Base-by-base conservation (phyloP, 2,797 vertebrate genomes). In the Gila robusta region DNA sequence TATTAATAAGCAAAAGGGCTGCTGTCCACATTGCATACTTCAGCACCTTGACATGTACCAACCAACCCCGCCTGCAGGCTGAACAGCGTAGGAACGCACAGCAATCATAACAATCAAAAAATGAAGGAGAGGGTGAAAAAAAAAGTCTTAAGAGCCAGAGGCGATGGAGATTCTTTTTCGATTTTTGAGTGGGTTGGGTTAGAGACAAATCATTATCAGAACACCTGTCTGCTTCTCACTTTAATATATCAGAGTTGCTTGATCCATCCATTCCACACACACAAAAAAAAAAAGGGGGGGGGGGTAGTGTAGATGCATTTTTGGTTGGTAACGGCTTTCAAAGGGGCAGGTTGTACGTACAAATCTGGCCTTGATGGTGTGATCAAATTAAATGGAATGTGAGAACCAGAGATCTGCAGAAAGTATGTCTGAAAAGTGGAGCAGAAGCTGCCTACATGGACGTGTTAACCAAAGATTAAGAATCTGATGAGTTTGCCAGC, bases 61-160 rank as follows among this genome's bases (percentile, higher is more conserved):
- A 95, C 95, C 93, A 91, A 94, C 93, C 94, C 93, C 92, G 94
- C 93, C 94, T 94, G 92, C 94, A 94, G 94, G 95, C 95, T 89
- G 72, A 90, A 93, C 89, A 89, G 90, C 83, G 83, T 86, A 94
- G 90, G 93, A 94, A 94, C 94, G 91, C 90, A 54, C 90, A 81
- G 91, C 91, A 94, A 92, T 94, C 93, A 93, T 89, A 94, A 94
- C 93, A 93, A 93, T 91, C 90, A 90, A 79, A 89, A 92, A 91
- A 76, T 76, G 49, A 62, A 71, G 69, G 26, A 35, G 64, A 72
- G 73, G 80, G 81, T 70, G 70, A 35, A 39, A 32, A 41, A 41
- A 41, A 16, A 47, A 72, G 86, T 70, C 47, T 32, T 72, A 32
- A 64, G 6, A 69, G 87, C 90, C 82, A 7, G 11, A 79, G 67